Evolutionary conservation across 2,797 vertebrate species (phyloP).

Genomic region (Anguilla megastoma): DNA sequence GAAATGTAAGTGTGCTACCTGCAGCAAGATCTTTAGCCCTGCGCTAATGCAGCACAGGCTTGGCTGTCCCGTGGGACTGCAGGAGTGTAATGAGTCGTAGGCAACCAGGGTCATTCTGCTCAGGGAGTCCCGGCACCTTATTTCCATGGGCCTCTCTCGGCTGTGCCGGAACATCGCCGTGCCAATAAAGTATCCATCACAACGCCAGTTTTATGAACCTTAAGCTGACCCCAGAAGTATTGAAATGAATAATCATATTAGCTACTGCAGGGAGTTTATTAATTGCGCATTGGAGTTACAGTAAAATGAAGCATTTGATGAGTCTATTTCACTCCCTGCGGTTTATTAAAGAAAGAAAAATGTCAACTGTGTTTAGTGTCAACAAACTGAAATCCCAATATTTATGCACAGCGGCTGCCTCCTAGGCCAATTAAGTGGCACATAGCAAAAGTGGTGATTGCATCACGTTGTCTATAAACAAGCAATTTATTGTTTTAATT

Average conservation of each 20-base stretch:
- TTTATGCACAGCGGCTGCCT: not conserved
- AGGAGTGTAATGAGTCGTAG: not conserved
- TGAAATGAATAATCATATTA: not conserved
- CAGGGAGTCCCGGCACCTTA: not conserved
- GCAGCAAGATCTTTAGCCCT: not conserved
- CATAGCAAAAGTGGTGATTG: not conserved
- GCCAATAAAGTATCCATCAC: not conserved
- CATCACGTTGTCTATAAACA: not conserved
- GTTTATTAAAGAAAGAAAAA: constrained; percentile 6
- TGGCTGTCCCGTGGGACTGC: not conserved
- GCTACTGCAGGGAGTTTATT: not conserved
- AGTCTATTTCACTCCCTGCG: not conserved
- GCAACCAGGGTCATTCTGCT: not conserved
- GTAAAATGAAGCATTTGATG: not conserved
- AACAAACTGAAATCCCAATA: constrained; percentile 14
- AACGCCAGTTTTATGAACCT: constrained; percentile 8
- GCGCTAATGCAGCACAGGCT: not conserved
- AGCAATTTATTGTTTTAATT: constrained; percentile 9
- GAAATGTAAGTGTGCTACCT: not conserved
- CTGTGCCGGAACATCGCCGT: not conserved
- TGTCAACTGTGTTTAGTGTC: not conserved
- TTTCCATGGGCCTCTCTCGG: not conserved
- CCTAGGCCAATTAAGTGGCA: not conserved
- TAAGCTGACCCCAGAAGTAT: not conserved
- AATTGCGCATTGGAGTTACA: constrained; percentile 5